Evolutionary conservation across 2,888 invertebrate genomes (phyloP).

Genomic region (Thyatira batis): DNA sequence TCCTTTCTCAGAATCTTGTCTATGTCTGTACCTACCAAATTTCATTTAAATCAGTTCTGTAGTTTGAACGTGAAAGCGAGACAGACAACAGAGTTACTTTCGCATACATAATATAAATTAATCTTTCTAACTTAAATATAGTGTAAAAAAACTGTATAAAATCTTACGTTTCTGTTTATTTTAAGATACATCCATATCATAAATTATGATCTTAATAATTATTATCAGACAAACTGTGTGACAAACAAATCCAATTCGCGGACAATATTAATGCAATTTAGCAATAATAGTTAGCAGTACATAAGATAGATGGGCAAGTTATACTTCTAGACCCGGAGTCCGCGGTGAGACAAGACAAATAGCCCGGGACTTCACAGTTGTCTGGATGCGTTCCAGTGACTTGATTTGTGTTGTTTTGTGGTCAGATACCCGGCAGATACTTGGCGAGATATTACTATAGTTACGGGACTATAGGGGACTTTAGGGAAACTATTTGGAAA

Average conservation of each 20-base stretch:
- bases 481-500: not conserved
- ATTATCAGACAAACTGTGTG: not conserved
- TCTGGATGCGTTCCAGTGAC: slow-evolving; percentile 12
- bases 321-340: not conserved
- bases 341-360: slow-evolving; percentile 20
- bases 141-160: too few relatives aligned
- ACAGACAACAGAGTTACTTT: too few relatives aligned
- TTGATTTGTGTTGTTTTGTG: slow-evolving; percentile 26
- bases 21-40: too few relatives aligned
- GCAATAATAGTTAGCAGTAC: not conserved
- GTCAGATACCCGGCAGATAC: slow-evolving; percentile 14
- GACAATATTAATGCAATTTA: not conserved
- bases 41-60: too few relatives aligned
- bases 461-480: not conserved
- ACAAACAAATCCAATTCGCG: not conserved
- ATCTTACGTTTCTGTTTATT: too few relatives aligned
- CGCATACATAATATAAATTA: too few relatives aligned
- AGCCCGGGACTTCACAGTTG: slow-evolving; percentile 21
- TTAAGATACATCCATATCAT: too few relatives aligned
- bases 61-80: too few relatives aligned
- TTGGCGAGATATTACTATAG: slow-evolving; percentile 8
- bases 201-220: not conserved
- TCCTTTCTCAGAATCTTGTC: too few relatives aligned
- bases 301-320: not conserved
- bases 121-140: too few relatives aligned